Base-by-base conservation (phyloP, 2,888 invertebrate genomes). In the Dugesia japonica region DNA sequence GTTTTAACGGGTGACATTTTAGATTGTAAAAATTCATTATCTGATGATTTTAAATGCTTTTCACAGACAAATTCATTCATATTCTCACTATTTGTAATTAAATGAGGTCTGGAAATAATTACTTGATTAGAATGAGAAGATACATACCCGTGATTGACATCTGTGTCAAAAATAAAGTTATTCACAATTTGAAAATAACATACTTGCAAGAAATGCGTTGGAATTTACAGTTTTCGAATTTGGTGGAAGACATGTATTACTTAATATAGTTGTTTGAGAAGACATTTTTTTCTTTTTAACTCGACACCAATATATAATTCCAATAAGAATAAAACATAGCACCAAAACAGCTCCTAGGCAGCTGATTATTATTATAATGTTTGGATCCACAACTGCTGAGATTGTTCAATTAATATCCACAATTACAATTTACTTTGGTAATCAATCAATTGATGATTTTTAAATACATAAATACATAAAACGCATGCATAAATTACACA, bases 241-340 rank as follows among this genome's bases (percentile, higher is more conserved):
- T n/a, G 56, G 7, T 56, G 56, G 9, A 4, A 56, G 23, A 56
- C 56, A 13, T 9, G 56, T 9, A 56, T 56, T 23, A n/a, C n/a
- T 56, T 23, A 56, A 56, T 4, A 56, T 56, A n/a, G 56, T 56
- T n/a, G 4, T n/a, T 23, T 56, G 56, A 23, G 56, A 56, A 13
- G 56, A 56, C 7, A 4, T n/a, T n/a, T 56, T 56, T 23, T 56
- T 56, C 20, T n/a, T 4, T 56, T 56, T 56, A n/a, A 56, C 7
- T n/a, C 56, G 56, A 56, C 56, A 56, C 56, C 56, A 56, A 23
- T n/a, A 56, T 4, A 56, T 56, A 56, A 56, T n/a, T 56, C 56
- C 56, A 1, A 56, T 4, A 23, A 56, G n/a, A 23, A 56, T 23
- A 56, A 56, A 20, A 56, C 56, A 56, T 56, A n/a, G 7, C 20